Evolutionary conservation across 2,888 invertebrate genomes (phyloP), one percentile per base, ranked within the genome.

Genomic region (Dromius quadrimaculatus): DNA sequence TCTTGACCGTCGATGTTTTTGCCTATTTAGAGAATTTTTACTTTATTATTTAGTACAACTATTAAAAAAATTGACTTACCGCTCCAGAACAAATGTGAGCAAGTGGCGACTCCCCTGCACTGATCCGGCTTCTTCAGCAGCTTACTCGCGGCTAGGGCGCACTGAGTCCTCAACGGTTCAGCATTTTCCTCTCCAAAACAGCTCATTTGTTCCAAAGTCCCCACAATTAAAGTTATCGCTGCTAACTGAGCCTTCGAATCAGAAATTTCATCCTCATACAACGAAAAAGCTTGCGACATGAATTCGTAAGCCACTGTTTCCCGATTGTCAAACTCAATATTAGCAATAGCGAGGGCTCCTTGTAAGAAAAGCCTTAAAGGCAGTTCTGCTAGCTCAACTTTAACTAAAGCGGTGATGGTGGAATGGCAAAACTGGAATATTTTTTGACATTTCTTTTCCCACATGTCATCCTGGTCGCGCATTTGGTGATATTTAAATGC

Each of bases 231-330:
- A 0, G 96, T 96, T 66, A 99, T 96, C 38, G 98, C 97, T 0
- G 97, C 95, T 72, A 98, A 82, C 81, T 99, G 98, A 1, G 97
- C 95, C 81, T 97, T 97, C 69, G 96, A 96, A 82, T 98, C 98
- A 1, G 95, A 95, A 77, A 99, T 95, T 84, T 98, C 98, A 81
- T 99, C 99, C 82, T 99, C 98, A 81, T 98, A 99, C 65, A 99
- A 83, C 0, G 97, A 95, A 83, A 99, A 98, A 96, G 88, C 90
- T 84, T 92, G 92, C 17, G 98, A 97, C 81, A 99, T 91, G 79
- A 96, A 99, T 83, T 99, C 99, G 84, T 99, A 99, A 0, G 98
- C 98, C 0, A 98, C 93, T 5, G 96, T 94, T 84, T 98, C 98
- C 81, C 95, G 94, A 80, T 97, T 96, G 71, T 95, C 93, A 83